Evolutionary conservation across 2,888 invertebrate genomes (phyloP), one percentile per base, ranked within the genome.

Genomic region (Lycaena phlaeas): DNA sequence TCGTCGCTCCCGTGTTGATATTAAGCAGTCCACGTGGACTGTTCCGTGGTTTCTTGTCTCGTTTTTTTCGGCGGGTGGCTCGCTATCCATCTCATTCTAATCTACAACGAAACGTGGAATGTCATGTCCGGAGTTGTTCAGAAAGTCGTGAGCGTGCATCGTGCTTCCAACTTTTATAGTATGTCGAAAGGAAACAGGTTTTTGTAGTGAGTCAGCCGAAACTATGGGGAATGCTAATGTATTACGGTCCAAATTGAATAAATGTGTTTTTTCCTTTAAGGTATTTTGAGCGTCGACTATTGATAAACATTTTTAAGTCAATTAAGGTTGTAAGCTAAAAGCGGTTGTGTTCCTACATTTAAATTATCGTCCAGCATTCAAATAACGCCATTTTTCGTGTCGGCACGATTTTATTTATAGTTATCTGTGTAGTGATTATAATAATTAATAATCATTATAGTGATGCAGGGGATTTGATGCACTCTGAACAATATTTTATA

Each of bases 141-240:
- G 81, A 82, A 79, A 84, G 84, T 84, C 84, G 84, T 84, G 84
- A 82, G 82, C 81, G 81, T 81, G 81, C 82, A 84, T 84, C 82
- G 82, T 81, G 84, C 79, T 78, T 77, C 72, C 69, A 78, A 70
- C 67, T 68, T 62, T 51, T 51, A 43, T 47, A 47, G 50, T 59
- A 53, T 63, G 59, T 54, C 55, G 52, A 60, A 78, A 76, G 58
- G 59, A 56, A 67, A 50, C 55, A 81, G 66, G 64, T 64, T 53
- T 53, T 44, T 49, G 36, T 48, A 26, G 28, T 40, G 47, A 42
- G 46, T 40, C 47, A 43, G 31, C 36, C 46, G 40, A 56, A 53
- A 52, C 49, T 52, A 49, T 46, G 61, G 51, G 60, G 47, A 57
- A 56, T 59, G 2, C 1, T 43, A 9, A 45, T 6, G 14, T 0